phyloP scores from a whole-genome alignment of 1,140 invertebrate genomes.

The Hetaerina americana region DNA sequence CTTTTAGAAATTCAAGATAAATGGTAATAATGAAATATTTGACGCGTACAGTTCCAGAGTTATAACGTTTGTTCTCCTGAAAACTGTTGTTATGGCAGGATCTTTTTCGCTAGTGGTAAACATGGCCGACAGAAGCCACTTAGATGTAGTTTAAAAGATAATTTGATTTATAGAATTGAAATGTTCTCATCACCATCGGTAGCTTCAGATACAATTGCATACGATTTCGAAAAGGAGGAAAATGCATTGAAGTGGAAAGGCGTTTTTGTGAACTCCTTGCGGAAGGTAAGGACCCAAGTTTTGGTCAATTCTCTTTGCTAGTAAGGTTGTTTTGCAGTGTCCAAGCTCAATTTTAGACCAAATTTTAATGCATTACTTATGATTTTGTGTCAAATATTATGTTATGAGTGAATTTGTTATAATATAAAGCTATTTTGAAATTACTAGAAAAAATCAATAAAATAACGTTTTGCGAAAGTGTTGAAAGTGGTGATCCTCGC shows the following conservation, averaged over 20 bases:
- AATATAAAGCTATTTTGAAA: no score
- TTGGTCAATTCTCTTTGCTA: not conserved
- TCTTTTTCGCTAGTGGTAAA: not conserved
- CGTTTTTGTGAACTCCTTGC: constrained; percentile 64
- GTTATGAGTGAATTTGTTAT: no score
- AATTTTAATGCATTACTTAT: no score
- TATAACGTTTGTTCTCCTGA: not conserved
- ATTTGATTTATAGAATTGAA: constrained; percentile 9
- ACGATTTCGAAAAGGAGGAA: constrained; percentile 78
- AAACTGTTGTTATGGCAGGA: not conserved
- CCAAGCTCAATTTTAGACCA: no score
- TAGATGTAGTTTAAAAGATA: not conserved
- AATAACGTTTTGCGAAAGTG: no score
- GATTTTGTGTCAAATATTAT: no score
- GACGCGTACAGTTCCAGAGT: not conserved
- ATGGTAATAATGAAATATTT: not conserved
- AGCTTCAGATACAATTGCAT: constrained; percentile 48
- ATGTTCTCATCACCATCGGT: constrained; percentile 42
- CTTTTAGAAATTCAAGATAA: constrained; percentile 1
- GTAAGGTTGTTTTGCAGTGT: not conserved
- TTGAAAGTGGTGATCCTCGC: no score
- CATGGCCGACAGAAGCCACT: not conserved
- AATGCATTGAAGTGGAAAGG: constrained; percentile 81
- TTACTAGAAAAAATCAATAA: no score
- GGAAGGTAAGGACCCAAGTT: constrained; percentile 56